Percentiles rank a stretch among this genome's conserved stretches.
Conservation (phyloP, 2,888 invertebrate species). For the Abscondita cerata region DNA sequence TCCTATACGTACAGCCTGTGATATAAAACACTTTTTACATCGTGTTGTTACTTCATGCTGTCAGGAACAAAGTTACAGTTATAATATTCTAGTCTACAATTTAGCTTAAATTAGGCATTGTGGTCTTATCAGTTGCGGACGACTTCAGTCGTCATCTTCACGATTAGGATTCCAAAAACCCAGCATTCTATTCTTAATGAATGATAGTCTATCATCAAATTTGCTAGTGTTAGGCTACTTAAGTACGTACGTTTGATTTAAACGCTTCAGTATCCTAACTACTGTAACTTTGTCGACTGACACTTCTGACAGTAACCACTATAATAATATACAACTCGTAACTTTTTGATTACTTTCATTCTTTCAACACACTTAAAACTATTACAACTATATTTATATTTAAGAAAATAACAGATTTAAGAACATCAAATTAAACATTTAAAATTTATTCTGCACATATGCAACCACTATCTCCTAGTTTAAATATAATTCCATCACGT, state of each 20-base stretch:
- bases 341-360: constrained; percentile 30
- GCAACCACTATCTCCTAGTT: constrained; percentile 24
- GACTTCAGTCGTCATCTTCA: too few species aligned
- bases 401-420: constrained; percentile 31
- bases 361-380: constrained; percentile 24
- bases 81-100: too few species aligned
- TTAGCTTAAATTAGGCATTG: too few species aligned
- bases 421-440: constrained; percentile 23
- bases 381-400: constrained; percentile 18
- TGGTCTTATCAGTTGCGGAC: too few species aligned
- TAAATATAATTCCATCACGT: constrained; percentile 25
- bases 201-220: too few species aligned
- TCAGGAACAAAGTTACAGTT: constrained; percentile 41
- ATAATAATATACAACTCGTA: constrained; percentile 29
- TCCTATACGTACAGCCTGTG: constrained; percentile 55
- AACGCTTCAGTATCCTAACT: constrained; percentile 4
- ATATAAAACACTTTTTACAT: constrained; percentile 53
- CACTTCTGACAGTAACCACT: constrained; percentile 24
- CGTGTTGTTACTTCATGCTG: constrained; percentile 42
- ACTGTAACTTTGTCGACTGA: constrained; percentile 29
- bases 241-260: too few species aligned
- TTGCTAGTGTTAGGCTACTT: too few species aligned
- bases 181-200: too few species aligned
- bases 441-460: constrained; percentile 22
- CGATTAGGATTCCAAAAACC: too few species aligned